phyloP scores from a whole-genome alignment of 2,113 vertebrate genomes.

The Chelonoidis abingdonii region DNA sequence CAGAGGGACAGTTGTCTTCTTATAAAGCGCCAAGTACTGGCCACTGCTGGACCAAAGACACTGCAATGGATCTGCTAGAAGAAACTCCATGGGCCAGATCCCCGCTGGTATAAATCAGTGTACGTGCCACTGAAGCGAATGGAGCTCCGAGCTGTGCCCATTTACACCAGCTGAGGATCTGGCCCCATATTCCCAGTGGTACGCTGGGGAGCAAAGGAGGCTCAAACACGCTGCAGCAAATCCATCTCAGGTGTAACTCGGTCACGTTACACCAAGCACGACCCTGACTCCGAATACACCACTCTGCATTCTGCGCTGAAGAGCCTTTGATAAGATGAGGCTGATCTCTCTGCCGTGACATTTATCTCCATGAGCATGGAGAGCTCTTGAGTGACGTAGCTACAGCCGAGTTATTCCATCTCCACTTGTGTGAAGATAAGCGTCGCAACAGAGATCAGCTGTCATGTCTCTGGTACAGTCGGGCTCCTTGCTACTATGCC shows the following conservation, averaged over 20 bases:
- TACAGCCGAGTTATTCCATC: background rate
- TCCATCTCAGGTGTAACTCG: background rate
- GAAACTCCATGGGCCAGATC: background rate
- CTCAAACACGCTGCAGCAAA: background rate
- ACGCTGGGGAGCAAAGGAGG: background rate
- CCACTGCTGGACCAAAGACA: background rate
- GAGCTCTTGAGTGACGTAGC: background rate
- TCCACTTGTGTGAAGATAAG: background rate
- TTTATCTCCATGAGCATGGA: background rate
- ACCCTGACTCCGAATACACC: background rate
- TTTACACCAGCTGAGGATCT: background rate
- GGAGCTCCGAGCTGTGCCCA: background rate
- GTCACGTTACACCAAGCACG: background rate
- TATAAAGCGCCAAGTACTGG: background rate
- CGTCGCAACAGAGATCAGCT: background rate
- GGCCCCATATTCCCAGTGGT: background rate
- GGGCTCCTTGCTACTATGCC: background rate
- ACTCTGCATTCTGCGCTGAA: background rate
- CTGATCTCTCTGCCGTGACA: background rate
- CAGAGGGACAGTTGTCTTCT: background rate
- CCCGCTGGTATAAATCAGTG: background rate
- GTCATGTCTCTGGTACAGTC: background rate
- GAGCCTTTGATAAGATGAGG: background rate
- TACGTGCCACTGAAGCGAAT: too few species aligned
- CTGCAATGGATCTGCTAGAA: background rate